These are phyloP conservation scores for Pluvianellus socialis DNA, from an alignment of 2,113 vertebrate genomes.

Conservation along the genomic window DNA sequence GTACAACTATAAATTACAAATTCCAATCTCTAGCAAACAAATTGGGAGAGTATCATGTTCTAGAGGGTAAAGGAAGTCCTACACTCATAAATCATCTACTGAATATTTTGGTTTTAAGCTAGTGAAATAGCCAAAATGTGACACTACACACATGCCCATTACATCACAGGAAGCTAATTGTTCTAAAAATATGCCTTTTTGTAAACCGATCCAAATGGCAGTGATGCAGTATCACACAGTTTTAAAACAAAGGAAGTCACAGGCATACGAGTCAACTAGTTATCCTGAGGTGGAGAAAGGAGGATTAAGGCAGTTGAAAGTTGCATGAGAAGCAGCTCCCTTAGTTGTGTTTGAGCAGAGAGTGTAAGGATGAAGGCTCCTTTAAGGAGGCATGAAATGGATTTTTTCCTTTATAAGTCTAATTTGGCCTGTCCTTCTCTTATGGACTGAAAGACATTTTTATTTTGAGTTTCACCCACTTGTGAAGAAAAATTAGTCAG, in stretches of 20 bases:
- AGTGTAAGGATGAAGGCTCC: background rate
- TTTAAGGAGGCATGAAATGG: background rate
- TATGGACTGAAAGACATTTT: background rate
- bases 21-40: background rate
- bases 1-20: background rate
- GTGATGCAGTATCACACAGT: background rate
- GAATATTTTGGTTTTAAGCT: background rate
- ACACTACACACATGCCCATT: background rate
- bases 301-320: background rate
- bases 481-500: background rate
- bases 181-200: background rate
- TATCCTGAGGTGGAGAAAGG: background rate
- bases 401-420: background rate
- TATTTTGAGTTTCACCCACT: background rate
- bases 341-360: background rate
- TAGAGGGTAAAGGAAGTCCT: background rate
- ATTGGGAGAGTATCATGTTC: background rate
- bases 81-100: background rate
- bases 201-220: background rate
- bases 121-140: background rate
- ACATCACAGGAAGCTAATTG: background rate
- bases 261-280: background rate
- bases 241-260: background rate
- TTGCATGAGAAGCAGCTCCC: background rate
- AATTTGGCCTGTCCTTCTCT: background rate